Percentiles rank a stretch among this genome's conserved stretches.
These are phyloP conservation scores for Molossus alvarezi DNA, from an alignment of 2,797 vertebrate species.

Conservation along the genomic window DNA sequence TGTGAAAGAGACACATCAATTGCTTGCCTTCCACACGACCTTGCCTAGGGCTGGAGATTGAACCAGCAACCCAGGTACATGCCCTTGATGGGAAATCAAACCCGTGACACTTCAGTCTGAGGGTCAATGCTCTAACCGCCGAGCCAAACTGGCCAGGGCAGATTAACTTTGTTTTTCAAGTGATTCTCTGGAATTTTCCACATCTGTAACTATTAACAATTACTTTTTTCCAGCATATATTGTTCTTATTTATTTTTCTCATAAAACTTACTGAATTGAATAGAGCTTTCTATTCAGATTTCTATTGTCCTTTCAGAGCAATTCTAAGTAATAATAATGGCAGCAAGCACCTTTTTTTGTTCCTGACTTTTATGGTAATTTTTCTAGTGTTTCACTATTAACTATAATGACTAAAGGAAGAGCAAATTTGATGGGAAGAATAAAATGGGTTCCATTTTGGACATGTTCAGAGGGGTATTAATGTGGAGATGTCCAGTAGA, in stretches of 20 bases:
- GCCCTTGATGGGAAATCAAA: too few species aligned
- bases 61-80: too few species aligned
- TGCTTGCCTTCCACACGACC: too few species aligned
- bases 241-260: constrained; percentile 40
- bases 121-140: too few species aligned
- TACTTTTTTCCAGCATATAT: neutral
- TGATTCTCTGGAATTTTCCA: constrained; percentile 52
- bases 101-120: too few species aligned
- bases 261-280: neutral
- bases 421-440: constrained; percentile 76
- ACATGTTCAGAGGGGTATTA: neutral
- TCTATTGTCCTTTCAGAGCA: neutral
- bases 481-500: neutral
- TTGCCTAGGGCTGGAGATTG: too few species aligned
- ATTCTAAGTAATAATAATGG: constrained; percentile 38
- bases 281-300: constrained; percentile 33
- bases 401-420: constrained; percentile 20
- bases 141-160: too few species aligned
- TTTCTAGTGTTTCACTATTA: neutral
- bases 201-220: constrained; percentile 21
- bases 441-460: constrained; percentile 47
- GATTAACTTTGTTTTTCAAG: neutral
- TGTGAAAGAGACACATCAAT: too few species aligned
- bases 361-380: constrained; percentile 4
- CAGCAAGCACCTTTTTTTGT: neutral